Evolutionary conservation across 2,888 invertebrate genomes (phyloP).

Genomic region (Dasypogon diadema): DNA sequence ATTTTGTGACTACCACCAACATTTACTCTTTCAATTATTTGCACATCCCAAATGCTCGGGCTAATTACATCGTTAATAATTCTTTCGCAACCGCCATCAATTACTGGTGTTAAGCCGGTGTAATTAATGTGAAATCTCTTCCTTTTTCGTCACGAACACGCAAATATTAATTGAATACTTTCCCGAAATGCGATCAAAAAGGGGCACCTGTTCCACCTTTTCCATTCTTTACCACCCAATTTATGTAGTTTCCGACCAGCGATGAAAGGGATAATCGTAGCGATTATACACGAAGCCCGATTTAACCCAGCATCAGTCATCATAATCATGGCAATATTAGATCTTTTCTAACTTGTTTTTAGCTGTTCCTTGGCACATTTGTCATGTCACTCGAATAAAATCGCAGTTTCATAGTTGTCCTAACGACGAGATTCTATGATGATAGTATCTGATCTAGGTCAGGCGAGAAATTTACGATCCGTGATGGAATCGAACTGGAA

Average conservation of each 20-base stretch:
- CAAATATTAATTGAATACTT: not conserved
- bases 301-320: no score
- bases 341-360: no score
- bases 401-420: no score
- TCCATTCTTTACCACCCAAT: not conserved
- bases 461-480: no score
- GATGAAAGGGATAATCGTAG: not conserved
- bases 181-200: not conserved
- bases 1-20: not conserved
- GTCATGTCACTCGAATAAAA: no score
- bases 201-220: not conserved
- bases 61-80: conserved; percentile 3
- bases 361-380: no score
- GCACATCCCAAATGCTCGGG: not conserved
- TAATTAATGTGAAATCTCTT: conserved; percentile 17
- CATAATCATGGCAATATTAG: no score
- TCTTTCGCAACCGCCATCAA: not conserved
- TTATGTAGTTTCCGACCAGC: no score
- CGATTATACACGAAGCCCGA: not conserved
- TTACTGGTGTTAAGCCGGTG: conserved; percentile 2
- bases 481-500: no score
- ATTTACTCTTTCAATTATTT: not conserved
- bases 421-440: no score
- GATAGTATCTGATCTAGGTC: no score
- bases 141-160: not conserved